Percentiles rank a stretch among this genome's conserved stretches.
Conservation (phyloP, 2,888 invertebrate species). For the Plagiodera versicolora region DNA sequence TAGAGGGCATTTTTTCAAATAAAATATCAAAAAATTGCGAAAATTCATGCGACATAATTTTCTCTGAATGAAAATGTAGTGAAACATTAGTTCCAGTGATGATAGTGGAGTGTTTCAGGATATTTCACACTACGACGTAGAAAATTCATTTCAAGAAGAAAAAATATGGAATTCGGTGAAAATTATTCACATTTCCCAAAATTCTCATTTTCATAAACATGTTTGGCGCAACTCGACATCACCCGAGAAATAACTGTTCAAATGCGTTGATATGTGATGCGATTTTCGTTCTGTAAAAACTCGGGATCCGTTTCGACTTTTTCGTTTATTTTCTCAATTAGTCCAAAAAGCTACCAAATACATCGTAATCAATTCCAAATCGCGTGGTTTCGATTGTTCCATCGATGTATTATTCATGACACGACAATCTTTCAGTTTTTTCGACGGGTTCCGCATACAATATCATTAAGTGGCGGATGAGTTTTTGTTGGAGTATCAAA, state of each 20-base stretch:
- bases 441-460: neutral
- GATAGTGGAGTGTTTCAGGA: no score
- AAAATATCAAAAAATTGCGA: no score
- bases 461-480: neutral
- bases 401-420: slow-evolving; percentile 21
- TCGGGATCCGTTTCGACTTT: slow-evolving; percentile 1
- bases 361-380: slow-evolving; percentile 12
- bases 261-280: slow-evolving; percentile 23
- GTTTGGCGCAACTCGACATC: no score
- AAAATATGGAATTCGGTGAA: no score
- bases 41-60: no score
- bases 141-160: no score
- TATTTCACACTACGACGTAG: no score
- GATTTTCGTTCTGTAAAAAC: slow-evolving; percentile 13
- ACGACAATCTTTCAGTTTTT: slow-evolving; percentile 9
- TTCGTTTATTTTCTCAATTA: slow-evolving; percentile 25
- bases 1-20: no score
- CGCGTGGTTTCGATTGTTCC: slow-evolving; percentile 2
- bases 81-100: no score
- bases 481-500: neutral
- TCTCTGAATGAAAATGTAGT: no score
- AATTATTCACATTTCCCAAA: no score
- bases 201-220: neutral
- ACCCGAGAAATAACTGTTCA: no score
- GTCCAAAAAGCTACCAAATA: slow-evolving; percentile 11